Evolutionary conservation across 2,113 vertebrate genomes (phyloP).

Genomic region (Nothocercus julius): DNA sequence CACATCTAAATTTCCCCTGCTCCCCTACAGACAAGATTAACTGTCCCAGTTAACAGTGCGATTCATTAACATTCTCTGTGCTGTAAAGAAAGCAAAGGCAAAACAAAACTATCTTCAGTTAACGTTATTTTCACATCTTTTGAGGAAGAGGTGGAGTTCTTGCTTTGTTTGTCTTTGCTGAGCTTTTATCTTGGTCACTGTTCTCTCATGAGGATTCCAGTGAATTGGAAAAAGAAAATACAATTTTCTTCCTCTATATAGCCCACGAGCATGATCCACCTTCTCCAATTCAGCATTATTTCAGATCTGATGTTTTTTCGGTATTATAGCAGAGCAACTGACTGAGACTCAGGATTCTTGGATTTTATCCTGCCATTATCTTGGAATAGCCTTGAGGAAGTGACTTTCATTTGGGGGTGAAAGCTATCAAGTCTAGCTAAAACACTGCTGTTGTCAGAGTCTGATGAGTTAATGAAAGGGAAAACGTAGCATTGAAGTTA

Average conservation of each 20-base stretch:
- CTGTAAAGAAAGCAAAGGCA: conserved; percentile 59
- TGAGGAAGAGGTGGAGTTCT: conserved; percentile 23
- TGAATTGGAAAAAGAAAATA: background rate
- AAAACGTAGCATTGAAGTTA: background rate
- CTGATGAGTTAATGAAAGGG: conserved; percentile 39
- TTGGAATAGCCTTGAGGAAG: background rate
- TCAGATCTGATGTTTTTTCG: background rate
- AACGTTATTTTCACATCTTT: conserved; percentile 49
- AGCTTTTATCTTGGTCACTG: conserved; percentile 47
- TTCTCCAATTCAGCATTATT: background rate
- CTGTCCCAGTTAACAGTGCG: conserved; percentile 69
- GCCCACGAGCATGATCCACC: background rate
- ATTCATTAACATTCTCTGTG: conserved; percentile 71
- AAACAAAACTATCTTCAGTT: conserved; percentile 43
- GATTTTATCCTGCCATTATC: background rate
- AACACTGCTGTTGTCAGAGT: background rate
- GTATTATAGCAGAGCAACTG: background rate
- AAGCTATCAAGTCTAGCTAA: background rate
- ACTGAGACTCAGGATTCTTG: background rate
- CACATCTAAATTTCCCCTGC: conserved; percentile 73
- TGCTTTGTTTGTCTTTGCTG: conserved; percentile 44
- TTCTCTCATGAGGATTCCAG: conserved; percentile 3
- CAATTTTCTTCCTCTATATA: background rate
- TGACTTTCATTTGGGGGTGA: background rate
- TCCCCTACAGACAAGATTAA: conserved; percentile 61